A percentile compares a stretch with the other conserved stretches of the same genome.
phyloP scores from a whole-genome alignment of 2,888 invertebrate genomes.

The Acrobasis consociella region DNA sequence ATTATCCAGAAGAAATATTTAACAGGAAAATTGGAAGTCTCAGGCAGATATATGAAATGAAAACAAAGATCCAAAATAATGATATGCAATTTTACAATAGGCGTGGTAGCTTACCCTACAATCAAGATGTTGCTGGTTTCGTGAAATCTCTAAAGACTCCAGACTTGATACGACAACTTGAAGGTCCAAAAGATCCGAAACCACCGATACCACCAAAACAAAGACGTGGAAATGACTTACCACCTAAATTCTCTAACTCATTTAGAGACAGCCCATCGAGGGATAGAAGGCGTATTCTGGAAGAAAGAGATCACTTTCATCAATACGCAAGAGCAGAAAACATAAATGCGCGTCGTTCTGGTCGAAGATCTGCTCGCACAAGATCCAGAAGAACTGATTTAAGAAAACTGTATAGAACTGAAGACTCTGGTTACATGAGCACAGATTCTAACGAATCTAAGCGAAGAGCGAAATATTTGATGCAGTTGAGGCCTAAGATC shows the following conservation, averaged over 20 bases:
- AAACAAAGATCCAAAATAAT: constrained; percentile 71
- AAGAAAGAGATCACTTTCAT: constrained; percentile 67
- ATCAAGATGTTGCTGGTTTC: constrained; percentile 59
- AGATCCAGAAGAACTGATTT: constrained; percentile 68
- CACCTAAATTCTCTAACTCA: constrained; percentile 51
- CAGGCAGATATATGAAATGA: constrained; percentile 91
- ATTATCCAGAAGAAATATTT: constrained; percentile 63
- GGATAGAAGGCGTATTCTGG: constrained; percentile 58
- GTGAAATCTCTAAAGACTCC: constrained; percentile 58
- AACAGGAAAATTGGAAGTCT: constrained; percentile 87
- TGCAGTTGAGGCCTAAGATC: constrained; percentile 68
- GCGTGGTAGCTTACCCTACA: constrained; percentile 65
- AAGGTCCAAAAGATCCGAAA: constrained; percentile 57
- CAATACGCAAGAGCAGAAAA: constrained; percentile 61
- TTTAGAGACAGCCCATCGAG: constrained; percentile 60
- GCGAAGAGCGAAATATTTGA: constrained; percentile 70
- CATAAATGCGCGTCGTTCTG: constrained; percentile 64
- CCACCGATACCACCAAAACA: constrained; percentile 74
- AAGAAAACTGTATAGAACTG: constrained; percentile 72
- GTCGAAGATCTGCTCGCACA: constrained; percentile 66
- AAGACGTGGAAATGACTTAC: constrained; percentile 54
- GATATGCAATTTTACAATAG: constrained; percentile 59
- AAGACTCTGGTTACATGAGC: constrained; percentile 93
- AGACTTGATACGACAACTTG: constrained; percentile 62
- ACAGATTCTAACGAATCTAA: constrained; percentile 89